phyloP scores from a whole-genome alignment of 2,888 invertebrate genomes.

The Athalia circularis region DNA sequence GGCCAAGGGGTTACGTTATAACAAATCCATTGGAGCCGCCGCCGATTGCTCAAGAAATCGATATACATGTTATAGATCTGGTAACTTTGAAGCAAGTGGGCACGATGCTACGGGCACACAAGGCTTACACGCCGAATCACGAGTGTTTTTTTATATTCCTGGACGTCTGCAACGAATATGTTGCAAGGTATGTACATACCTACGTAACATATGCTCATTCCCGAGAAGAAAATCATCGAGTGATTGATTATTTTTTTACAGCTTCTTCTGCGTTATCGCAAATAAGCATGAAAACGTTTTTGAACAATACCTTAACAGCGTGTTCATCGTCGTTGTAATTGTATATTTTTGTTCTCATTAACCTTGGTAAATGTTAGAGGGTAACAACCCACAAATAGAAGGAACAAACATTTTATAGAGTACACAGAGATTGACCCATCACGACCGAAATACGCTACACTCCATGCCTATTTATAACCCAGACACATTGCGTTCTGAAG shows the following conservation, averaged over 20 bases:
- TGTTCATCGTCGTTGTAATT: not conserved
- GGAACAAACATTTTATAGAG: slow-evolving; percentile 29
- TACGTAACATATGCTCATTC: slow-evolving; percentile 8
- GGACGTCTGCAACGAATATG: slow-evolving; percentile 88
- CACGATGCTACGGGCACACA: slow-evolving; percentile 85
- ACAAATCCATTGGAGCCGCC: slow-evolving; percentile 87
- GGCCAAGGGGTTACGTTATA: slow-evolving; percentile 86
- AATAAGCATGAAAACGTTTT: slow-evolving; percentile 28
- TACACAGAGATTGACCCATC: slow-evolving; percentile 1
- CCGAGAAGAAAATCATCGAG: slow-evolving; percentile 3
- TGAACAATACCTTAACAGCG: slow-evolving; percentile 22
- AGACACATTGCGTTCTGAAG: slow-evolving; percentile 12
- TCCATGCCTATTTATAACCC: slow-evolving; percentile 37
- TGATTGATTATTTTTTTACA: slow-evolving; percentile 16
- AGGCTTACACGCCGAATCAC: slow-evolving; percentile 89
- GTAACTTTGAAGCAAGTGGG: slow-evolving; percentile 85
- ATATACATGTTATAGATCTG: slow-evolving; percentile 90
- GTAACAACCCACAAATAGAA: slow-evolving; percentile 17
- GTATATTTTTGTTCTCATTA: slow-evolving; percentile 17
- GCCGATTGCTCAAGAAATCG: slow-evolving; percentile 90
- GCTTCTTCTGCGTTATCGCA: not conserved
- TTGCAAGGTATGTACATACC: slow-evolving; percentile 81
- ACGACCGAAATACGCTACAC: slow-evolving; percentile 26
- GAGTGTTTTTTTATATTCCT: slow-evolving; percentile 92
- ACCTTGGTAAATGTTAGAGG: slow-evolving; percentile 5